Evolutionary conservation across 2,113 vertebrate genomes (phyloP).

Genomic region (Balaeniceps rex): DNA sequence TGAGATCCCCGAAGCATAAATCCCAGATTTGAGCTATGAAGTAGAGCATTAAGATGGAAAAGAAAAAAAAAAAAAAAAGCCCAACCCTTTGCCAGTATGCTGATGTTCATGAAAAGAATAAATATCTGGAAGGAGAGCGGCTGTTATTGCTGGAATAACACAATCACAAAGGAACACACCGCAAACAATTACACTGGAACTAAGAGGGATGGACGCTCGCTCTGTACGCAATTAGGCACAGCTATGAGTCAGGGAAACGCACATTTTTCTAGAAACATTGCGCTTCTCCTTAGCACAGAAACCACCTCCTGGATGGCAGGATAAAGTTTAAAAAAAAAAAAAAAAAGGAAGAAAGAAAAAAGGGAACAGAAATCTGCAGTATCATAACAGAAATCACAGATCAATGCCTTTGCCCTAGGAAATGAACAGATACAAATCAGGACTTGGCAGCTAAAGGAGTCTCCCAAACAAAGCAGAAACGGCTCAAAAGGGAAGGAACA

Average conservation of each 20-base stretch:
- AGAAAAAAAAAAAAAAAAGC: background rate
- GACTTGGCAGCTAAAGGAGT: slow-evolving; percentile 50
- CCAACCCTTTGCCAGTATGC: background rate
- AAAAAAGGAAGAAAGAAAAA: background rate
- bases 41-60: background rate
- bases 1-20: slow-evolving; percentile 12
- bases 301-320: slow-evolving; percentile 19
- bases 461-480: slow-evolving; percentile 57
- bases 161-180: slow-evolving; percentile 57
- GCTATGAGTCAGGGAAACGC: slow-evolving; percentile 33
- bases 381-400: slow-evolving; percentile 61
- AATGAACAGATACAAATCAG: slow-evolving; percentile 59
- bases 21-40: slow-evolving; percentile 31
- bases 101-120: slow-evolving; percentile 62
- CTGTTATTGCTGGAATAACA: slow-evolving; percentile 59
- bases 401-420: slow-evolving; percentile 53
- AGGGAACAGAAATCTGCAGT: slow-evolving; percentile 24
- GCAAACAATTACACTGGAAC: slow-evolving; percentile 54
- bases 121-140: slow-evolving; percentile 53
- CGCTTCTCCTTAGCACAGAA: background rate
- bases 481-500: slow-evolving; percentile 32
- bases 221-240: slow-evolving; percentile 47
- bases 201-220: background rate
- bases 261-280: slow-evolving; percentile 22
- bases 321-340: background rate